A percentile compares a stretch with the other conserved stretches of the same genome.
phyloP scores from a whole-genome alignment of 2,797 vertebrate genomes.

The Diplodus puntazzo region DNA sequence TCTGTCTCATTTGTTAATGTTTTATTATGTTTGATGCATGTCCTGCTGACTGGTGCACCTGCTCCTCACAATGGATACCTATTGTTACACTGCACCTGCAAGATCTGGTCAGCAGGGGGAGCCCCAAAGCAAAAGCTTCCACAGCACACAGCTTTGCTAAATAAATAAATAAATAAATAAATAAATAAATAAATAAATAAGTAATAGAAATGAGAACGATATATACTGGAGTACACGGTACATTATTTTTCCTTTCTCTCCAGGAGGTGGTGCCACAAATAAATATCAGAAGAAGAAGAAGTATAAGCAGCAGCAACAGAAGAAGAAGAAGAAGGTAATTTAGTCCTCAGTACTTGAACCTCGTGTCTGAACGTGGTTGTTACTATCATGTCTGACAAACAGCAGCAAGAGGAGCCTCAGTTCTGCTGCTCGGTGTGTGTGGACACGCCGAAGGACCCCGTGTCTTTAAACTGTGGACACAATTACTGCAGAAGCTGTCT shows the following conservation, averaged over 20 bases:
- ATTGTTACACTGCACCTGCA: background rate
- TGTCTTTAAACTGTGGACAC: constrained; percentile 28
- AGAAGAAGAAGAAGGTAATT: too few species aligned
- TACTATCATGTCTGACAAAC: background rate
- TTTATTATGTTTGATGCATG: background rate
- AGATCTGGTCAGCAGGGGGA: constrained; percentile 15
- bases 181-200: too few species aligned
- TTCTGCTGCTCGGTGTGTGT: constrained; percentile 33
- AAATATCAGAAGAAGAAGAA: too few species aligned
- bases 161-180: too few species aligned
- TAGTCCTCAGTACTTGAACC: too few species aligned
- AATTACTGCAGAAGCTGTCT: constrained; percentile 21
- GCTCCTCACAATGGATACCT: background rate
- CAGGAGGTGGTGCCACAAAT: too few species aligned
- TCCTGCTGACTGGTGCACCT: background rate
- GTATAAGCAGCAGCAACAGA: too few species aligned
- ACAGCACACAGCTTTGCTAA: background rate
- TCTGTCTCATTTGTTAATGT: background rate
- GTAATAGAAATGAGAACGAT: too few species aligned
- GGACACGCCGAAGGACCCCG: background rate
- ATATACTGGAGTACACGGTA: too few species aligned
- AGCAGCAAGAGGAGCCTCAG: background rate
- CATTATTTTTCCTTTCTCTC: too few species aligned
- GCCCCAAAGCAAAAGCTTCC: background rate
- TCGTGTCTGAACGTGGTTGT: background rate